These are phyloP conservation scores for Corapipo altera DNA, from an alignment of 2,113 vertebrate species.

Conservation along the genomic window DNA sequence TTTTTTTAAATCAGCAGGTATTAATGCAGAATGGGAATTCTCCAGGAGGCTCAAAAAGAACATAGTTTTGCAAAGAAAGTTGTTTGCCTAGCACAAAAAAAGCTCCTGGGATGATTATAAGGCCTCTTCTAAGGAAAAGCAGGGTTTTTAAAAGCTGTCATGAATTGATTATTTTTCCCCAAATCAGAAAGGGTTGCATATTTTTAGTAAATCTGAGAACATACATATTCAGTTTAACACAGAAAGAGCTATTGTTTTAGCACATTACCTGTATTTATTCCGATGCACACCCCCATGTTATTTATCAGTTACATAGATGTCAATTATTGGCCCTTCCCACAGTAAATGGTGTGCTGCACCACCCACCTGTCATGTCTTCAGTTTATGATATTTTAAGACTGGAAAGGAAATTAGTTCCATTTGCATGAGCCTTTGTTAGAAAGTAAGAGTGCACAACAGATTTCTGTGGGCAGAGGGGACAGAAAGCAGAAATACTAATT, in stretches of 20 bases:
- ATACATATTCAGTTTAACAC: not conserved
- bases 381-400: not conserved
- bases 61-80: not conserved
- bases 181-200: not conserved
- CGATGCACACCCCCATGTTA: fast-evolving
- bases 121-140: not conserved
- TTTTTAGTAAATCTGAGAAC: not conserved
- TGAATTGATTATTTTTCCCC: not conserved
- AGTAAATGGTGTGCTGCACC: not conserved
- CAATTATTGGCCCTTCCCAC: not conserved
- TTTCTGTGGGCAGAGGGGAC: not conserved
- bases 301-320: not conserved
- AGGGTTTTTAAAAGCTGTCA: not conserved
- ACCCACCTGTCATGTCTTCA: not conserved
- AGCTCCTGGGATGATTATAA: not conserved
- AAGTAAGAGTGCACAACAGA: not conserved
- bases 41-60: not conserved
- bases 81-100: not conserved
- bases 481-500: not conserved
- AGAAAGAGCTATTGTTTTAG: not conserved
- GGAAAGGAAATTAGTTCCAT: not conserved
- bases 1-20: not conserved
- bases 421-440: not conserved
- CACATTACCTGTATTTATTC: not conserved
- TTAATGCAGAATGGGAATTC: not conserved